Evolutionary conservation across 2,888 invertebrate genomes (phyloP), one percentile per base, ranked within the genome.

Genomic region (Drosophila demipolita): DNA sequence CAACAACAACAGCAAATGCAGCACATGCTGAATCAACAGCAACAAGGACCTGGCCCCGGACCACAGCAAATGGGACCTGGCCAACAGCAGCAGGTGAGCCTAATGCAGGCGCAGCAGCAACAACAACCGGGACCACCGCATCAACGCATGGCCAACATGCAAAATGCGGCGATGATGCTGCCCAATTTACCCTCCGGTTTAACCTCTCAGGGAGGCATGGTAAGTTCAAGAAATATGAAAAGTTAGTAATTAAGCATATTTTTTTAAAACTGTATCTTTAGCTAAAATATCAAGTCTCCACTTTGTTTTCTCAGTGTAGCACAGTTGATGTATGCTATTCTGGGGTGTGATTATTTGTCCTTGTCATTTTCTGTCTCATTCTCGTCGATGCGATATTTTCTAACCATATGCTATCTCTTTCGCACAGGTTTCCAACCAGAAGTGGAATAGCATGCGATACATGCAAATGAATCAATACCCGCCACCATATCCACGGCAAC

Each of bases 1-100:
- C 94, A 94, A 73, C 96, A 95, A 91, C 96, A 95, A 91, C 83
- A 82, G 50, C 95, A 92, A 68, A 94, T 94, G 83, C 94, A 93
- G 73, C 92, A 92, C 38, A 91, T 91, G 90, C 85, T 91, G 83
- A 91, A 83, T 66, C 92, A 54, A 58, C 90, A 91, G 70, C 91
- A 93, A 65, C 80, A 86, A 40, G 89, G 88, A 60, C 83, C 88
- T 23, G 91, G 93, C 42, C 93, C 85, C 15, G 90, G 93, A 55
- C 93, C 91, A 23, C 93, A 92, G 64, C 93, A 92, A 75, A 91
- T 91, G 76, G 91, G 89, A n/a, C 73, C 87, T 7, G 73, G 81
- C n/a, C 83, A 85, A 45, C 83, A 82, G 68, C 89, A 86, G 61
- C 87, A 89, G 53, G 90, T 85, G 1, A 86, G 66, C 62, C 71